Percentiles rank a stretch among this genome's conserved stretches.
These are phyloP conservation scores for Avahi laniger DNA, from an alignment of 2,797 vertebrate genomes.

Conservation along the genomic window DNA sequence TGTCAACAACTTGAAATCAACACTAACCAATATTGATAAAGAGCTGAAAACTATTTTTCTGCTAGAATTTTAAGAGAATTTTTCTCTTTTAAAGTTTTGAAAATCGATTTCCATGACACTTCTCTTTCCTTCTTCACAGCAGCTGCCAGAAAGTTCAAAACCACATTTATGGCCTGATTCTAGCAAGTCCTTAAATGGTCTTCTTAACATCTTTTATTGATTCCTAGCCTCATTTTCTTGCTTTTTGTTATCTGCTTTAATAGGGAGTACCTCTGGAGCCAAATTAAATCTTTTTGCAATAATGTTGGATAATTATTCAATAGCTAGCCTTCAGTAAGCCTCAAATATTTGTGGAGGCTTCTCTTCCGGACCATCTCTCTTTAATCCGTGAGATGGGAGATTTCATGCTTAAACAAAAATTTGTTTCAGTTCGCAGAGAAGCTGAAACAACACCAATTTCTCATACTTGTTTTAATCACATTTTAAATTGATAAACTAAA, in stretches of 20 bases:
- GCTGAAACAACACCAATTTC: conserved; percentile 43
- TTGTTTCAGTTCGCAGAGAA: conserved; percentile 29
- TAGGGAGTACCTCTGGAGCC: background rate
- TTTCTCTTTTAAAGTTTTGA: conserved; percentile 40
- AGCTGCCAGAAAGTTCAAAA: conserved; percentile 14
- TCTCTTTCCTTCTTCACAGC: conserved; percentile 19
- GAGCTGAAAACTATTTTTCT: background rate
- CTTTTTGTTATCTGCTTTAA: background rate
- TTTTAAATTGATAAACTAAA: conserved; percentile 17
- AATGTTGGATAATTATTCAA: background rate
- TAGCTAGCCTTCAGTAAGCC: background rate
- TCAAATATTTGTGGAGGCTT: background rate
- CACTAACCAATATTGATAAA: background rate
- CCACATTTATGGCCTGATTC: background rate
- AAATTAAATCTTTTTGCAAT: background rate
- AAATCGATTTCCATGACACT: background rate
- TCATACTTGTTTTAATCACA: conserved; percentile 30
- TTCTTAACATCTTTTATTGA: conserved; percentile 25
- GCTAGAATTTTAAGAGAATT: conserved; percentile 27
- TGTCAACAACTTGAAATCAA: background rate
- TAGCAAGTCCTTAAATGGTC: background rate
- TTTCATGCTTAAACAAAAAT: conserved; percentile 31
- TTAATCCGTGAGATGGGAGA: background rate
- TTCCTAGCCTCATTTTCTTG: background rate
- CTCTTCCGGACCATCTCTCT: background rate